Conservation (phyloP, 1,140 invertebrate species). For the Hestina assimilis region DNA sequence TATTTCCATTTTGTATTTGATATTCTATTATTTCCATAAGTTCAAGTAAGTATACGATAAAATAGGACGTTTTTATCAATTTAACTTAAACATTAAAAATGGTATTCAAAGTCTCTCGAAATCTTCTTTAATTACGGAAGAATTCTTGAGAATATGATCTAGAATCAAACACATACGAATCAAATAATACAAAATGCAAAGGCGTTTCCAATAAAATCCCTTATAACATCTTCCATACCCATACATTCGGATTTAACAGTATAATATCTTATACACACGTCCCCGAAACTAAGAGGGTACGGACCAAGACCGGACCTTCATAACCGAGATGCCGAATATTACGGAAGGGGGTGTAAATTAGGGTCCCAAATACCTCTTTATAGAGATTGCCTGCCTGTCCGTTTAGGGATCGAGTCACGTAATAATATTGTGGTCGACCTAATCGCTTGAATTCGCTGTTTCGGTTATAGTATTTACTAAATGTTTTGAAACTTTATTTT, state of each 20-base stretch:
- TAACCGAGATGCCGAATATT: constrained; percentile 61
- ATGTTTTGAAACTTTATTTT: constrained; percentile 36
- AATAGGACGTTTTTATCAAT: too few relatives aligned
- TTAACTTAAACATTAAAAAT: too few relatives aligned
- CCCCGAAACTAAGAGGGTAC: constrained; percentile 28
- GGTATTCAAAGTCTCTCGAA: too few relatives aligned
- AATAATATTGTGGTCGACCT: constrained; percentile 68
- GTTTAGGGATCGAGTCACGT: constrained; percentile 61
- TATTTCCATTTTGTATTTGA: too few relatives aligned
- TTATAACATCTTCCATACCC: constrained; percentile 13
- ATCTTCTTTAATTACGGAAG: too few relatives aligned
- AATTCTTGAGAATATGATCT: too few relatives aligned
- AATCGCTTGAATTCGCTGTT: constrained; percentile 55
- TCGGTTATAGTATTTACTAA: constrained; percentile 52
- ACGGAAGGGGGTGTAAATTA: constrained; percentile 73
- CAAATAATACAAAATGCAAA: background rate
- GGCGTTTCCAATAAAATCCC: constrained; percentile 7
- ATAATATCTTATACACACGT: constrained; percentile 18
- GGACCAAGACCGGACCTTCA: constrained; percentile 48
- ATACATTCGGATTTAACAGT: constrained; percentile 17
- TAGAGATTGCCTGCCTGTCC: constrained; percentile 66
- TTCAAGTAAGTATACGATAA: too few relatives aligned
- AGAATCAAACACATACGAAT: background rate
- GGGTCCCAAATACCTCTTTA: constrained; percentile 72
- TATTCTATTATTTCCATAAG: too few relatives aligned